phyloP scores from a whole-genome alignment of 1,140 invertebrate species.

The Zophobas atratus region DNA sequence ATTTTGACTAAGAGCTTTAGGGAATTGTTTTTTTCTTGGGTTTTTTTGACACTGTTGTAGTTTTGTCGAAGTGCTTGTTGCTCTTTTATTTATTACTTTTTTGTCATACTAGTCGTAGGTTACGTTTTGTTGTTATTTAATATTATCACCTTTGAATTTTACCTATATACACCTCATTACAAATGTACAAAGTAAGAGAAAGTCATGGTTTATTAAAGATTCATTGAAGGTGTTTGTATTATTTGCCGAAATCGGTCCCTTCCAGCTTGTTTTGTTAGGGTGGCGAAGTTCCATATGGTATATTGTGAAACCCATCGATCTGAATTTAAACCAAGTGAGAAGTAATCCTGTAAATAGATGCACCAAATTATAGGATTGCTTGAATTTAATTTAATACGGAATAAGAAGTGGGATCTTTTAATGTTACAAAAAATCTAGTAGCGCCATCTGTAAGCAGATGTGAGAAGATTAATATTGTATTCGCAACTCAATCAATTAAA shows the following conservation, averaged over 20 bases:
- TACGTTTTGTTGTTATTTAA: constrained; percentile 3
- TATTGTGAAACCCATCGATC: too few relatives aligned
- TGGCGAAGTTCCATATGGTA: too few relatives aligned
- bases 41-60: constrained; percentile 29
- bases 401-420: too few relatives aligned
- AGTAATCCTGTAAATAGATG: too few relatives aligned
- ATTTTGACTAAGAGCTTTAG: constrained; percentile 29
- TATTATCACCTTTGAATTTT: constrained; percentile 28
- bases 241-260: background rate
- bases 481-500: too few relatives aligned
- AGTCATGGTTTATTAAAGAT: constrained; percentile 39
- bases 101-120: constrained; percentile 19
- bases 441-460: too few relatives aligned
- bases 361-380: too few relatives aligned
- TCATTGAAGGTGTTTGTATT: constrained; percentile 5
- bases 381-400: too few relatives aligned
- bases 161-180: constrained; percentile 34
- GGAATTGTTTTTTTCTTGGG: constrained; percentile 6
- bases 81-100: constrained; percentile 4
- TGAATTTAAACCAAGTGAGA: too few relatives aligned
- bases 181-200: constrained; percentile 23
- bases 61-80: constrained; percentile 27
- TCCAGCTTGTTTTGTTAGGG: too few relatives aligned
- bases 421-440: too few relatives aligned
- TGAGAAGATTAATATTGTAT: too few relatives aligned